A percentile compares a stretch with the other conserved stretches of the same genome.
Evolutionary conservation across 2,888 invertebrate genomes (phyloP).

Genomic region (Drosophila barbarae): DNA sequence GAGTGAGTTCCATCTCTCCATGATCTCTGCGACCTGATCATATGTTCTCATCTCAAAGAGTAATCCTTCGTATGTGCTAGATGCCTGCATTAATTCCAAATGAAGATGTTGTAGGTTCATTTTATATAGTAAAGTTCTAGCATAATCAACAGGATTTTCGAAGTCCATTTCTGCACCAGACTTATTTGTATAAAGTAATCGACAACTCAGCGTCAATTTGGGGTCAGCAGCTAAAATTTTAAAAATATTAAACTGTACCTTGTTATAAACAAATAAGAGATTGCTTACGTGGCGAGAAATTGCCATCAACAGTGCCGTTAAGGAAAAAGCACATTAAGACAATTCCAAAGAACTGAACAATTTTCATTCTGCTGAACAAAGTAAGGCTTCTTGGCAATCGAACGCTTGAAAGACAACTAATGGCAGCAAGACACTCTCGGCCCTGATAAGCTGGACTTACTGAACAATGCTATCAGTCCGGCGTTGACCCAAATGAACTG

Average conservation of each 20-base stretch:
- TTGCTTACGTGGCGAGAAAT: not conserved
- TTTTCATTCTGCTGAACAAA: not conserved
- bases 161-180: not conserved
- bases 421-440: constrained; percentile 7
- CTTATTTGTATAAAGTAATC: not conserved
- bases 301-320: not conserved
- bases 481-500: constrained; percentile 20
- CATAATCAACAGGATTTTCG: not conserved
- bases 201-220: not conserved
- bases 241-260: no score
- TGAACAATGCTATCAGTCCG: constrained; percentile 1
- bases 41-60: not conserved
- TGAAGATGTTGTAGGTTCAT: not conserved
- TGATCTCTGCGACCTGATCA: not conserved
- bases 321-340: not conserved
- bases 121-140: not conserved
- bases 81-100: not conserved
- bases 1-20: not conserved
- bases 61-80: not conserved
- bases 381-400: constrained; percentile 1
- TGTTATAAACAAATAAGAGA: not conserved
- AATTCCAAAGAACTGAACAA: constrained; percentile 1
- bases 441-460: constrained; percentile 20
- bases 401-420: constrained; percentile 3
- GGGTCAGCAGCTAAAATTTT: no score